Base-by-base conservation (phyloP, 2,888 invertebrate genomes). In the Lasioglossum marginatum region DNA sequence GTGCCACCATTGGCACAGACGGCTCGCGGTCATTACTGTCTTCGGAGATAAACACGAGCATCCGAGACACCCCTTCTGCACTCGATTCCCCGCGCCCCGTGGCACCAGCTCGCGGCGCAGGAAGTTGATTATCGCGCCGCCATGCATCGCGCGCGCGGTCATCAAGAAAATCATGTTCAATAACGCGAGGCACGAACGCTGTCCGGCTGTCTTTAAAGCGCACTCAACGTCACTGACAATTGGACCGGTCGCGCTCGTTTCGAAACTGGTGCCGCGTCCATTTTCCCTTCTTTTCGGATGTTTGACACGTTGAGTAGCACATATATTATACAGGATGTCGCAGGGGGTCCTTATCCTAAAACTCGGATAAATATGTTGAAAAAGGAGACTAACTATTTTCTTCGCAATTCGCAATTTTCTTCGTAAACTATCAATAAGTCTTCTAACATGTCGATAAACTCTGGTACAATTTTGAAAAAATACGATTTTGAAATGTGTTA, bases 91-190 rank as follows among this genome's bases (percentile, higher is more conserved):
- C 63, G 63, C 31, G 6, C 31, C 70, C 71, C 77, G 57, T 78
- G 57, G 43, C 57, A 37, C 81, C 74, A 72, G 76, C 72, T 87
- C 71, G 83, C 48, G 19, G 68, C 83, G 83, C 87, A 87, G 87
- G 87, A 87, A 87, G 87, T 87, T 78, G 83, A 87, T 87, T 87
- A 87, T 87, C 87, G 83, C 87, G 68, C 81, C 87, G 77, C 80
- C 83, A 72, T 81, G 76, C 80, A 83, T 77, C 79, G 75, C 40
- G 70, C 80, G 70, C 80, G 57, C n/a, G 80, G 34, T 66, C 57
- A 87, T 87, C 79, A 82, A 87, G 87, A 86, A 87, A 87, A 87
- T 87, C 77, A 79, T 87, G 77, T 77, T 79, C 82, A 87, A 87
- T 87, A 82, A 87, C 57, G 70, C 63, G 87, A 82, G 52, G 82